Conservation (phyloP, 92 coral and sea anemone genomes). For the Isaurus tuberculatus region DNA sequence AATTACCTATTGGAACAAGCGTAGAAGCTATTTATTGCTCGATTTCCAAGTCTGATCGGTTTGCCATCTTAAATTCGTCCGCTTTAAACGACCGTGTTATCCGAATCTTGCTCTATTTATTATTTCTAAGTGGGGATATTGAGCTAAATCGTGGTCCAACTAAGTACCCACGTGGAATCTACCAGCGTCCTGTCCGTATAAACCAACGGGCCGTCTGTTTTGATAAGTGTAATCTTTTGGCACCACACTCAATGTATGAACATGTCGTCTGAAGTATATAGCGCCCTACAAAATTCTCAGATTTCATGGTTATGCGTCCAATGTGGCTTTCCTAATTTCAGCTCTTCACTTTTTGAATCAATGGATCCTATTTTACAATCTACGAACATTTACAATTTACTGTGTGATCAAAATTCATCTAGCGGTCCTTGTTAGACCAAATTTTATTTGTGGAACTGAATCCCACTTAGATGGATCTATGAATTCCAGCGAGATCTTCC, state of each 20-base stretch:
- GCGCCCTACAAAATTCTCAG: neutral
- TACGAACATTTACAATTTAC: constrained; percentile 3
- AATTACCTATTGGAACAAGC: neutral
- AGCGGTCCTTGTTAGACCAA: constrained; percentile 3
- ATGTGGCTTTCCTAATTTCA: constrained; percentile 22
- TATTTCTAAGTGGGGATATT: constrained; percentile 7
- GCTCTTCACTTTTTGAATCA: constrained; percentile 18
- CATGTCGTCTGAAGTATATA: neutral
- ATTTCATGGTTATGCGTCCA: neutral
- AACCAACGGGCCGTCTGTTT: neutral
- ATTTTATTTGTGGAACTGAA: constrained; percentile 25
- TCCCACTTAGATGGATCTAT: constrained; percentile 5
- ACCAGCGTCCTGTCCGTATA: neutral
- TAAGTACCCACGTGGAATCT: neutral
- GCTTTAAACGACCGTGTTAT: neutral
- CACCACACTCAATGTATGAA: neutral
- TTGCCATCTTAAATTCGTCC: neutral
- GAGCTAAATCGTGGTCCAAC: constrained; percentile 1
- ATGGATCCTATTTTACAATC: neutral
- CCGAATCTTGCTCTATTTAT: neutral
- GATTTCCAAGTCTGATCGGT: neutral
- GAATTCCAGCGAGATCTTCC: constrained; percentile 11
- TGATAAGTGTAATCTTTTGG: neutral
- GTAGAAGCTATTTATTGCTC: neutral
- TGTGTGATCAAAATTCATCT: neutral